Base-by-base conservation (phyloP, 2,797 vertebrate species). In the Leptoclinus maculatus region DNA sequence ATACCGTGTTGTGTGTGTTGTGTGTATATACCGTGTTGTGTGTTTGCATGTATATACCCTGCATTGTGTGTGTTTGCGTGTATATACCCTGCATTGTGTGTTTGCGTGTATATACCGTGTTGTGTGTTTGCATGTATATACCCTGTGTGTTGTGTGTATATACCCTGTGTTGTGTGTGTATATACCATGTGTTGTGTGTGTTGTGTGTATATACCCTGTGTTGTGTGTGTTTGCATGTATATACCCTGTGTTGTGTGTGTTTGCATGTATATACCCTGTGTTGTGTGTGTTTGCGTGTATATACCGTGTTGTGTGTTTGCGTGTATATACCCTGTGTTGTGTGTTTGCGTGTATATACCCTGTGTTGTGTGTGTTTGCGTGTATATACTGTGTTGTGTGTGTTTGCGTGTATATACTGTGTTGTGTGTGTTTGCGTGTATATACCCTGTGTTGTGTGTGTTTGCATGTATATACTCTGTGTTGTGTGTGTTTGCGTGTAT, bases 311-410 rank as follows among this genome's bases (percentile, higher is more conserved):
- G 27, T 29, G 29, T 32, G 29, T 32, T 32, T 32, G 29, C 5
- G 36, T 69, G 59, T 63, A 41, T 49, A n/a, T 87, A 97, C 97
- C 91, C 91, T 49, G 5, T 93, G 94, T 57, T 94, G 92, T 36
- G 74, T 69, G 62, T 54, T 5, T 53, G n/a, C 0, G 51, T 53
- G n/a, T 53, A 53, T 23, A 53, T 23, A n/a, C 49, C 10, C 21
- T 25, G 49, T 23, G 8, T 2, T 23, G 12, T n/a, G 49, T 53
- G 45, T 47, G 45, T 2, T 54, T n/a, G 6, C 38, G 41, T 38
- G 41, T 41, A 16, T 34, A 32, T 63, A 19, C 43, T 49, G 73
- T 63, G 2, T n/a, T n/a, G 36, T 25, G 45, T 62, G 43, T 58
- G 19, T 4, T 5, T 27, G 29, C 5, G 39, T 70, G 58, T 62